Base-by-base conservation (phyloP, 2,113 vertebrate genomes). In the Amphiprion percula region DNA sequence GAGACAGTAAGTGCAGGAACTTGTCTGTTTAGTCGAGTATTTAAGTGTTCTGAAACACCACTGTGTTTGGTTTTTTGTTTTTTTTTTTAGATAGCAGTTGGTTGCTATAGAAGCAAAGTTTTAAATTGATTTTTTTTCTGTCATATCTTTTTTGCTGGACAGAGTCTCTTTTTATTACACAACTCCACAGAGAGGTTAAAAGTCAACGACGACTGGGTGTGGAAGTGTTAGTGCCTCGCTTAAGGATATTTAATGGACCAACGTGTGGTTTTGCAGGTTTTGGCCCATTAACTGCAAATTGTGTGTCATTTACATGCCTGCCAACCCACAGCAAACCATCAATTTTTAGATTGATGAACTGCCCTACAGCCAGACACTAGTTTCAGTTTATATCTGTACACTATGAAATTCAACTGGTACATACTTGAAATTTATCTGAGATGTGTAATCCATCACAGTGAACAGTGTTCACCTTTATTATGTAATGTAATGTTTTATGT, bases 271-370 rank as follows among this genome's bases (percentile, higher is more conserved):
- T 54, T 69, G 33, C 65, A 46, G 19, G 37, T 70, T 80, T 63
- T 50, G 65, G 73, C 53, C 15, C 77, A 81, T 85, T 83, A 83
- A 50, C 46, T 44, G 19, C n/a, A 80, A 46, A 74, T 24, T 63
- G 28, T 74, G n/a, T 69, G 33, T 63, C 37, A 75, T 68, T 81
- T 30, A 46, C 24, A 21, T 56, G 8, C 21, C 21, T 33, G 46
- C 71, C 63, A 49, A 71, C 49, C 66, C 59, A 63, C 77, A 71
- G 56, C 33, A 62, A 75, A 59, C 26, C 52, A 54, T 67, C 26
- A 6, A 28, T 69, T 52, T 41, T 54, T 9, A 30, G 16, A 79
- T 37, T 59, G 70, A 79, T 79, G 55, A 58, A 49, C 61, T 4
- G 21, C 28, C 47, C 33, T 3, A 33, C 16, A 52, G n/a, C 52